Evolutionary conservation across 2,797 vertebrate genomes (phyloP).

Genomic region (Antrozous pallidus): DNA sequence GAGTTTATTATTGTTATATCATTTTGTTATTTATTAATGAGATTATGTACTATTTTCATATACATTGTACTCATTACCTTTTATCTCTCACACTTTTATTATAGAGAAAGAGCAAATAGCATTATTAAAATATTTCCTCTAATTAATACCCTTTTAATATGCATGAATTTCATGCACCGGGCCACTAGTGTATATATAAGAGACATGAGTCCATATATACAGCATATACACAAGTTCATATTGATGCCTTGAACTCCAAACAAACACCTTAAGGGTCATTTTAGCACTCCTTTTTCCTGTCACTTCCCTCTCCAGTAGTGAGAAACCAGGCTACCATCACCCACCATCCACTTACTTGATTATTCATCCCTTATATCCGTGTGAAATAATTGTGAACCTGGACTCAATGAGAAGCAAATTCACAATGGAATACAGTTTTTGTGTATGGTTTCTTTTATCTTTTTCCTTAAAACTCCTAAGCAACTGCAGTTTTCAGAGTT

Average conservation of each 20-base stretch:
- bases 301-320: not conserved
- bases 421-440: not conserved
- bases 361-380: not conserved
- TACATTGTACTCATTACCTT: too few species aligned
- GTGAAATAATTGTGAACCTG: not conserved
- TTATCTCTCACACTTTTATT: too few species aligned
- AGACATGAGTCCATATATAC: not conserved
- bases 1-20: too few species aligned
- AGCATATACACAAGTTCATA: not conserved
- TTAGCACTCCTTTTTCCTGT: not conserved
- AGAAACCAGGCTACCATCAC: not conserved
- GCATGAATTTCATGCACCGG: too few species aligned
- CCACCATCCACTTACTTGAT: not conserved
- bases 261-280: not conserved
- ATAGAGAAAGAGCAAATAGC: too few species aligned
- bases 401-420: not conserved
- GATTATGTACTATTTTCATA: too few species aligned
- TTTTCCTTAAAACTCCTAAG: not conserved
- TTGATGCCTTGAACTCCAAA: not conserved
- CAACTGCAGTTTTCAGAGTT: constrained; percentile 2
- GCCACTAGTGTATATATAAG: too few species aligned
- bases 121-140: too few species aligned
- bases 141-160: too few species aligned
- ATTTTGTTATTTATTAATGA: too few species aligned
- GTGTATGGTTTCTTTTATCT: not conserved